These are phyloP conservation scores for Xenus cinereus DNA, from an alignment of 2,113 vertebrate genomes.

Conservation along the genomic window DNA sequence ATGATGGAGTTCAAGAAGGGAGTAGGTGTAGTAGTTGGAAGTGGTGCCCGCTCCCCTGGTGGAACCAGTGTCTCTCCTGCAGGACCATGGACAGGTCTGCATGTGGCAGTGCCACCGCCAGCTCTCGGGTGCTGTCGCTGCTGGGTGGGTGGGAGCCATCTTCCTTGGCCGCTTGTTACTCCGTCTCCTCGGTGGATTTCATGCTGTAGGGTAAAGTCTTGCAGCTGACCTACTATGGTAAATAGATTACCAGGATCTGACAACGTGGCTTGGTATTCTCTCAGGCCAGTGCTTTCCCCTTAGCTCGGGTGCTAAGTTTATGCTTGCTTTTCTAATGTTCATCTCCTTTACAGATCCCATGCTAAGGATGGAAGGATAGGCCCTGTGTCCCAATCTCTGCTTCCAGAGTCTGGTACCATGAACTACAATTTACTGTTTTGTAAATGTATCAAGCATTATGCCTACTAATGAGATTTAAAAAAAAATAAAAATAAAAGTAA, in stretches of 20 bases:
- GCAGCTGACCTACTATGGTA: not conserved
- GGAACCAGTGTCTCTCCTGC: rapidly evolving
- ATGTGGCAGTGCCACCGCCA: rapidly evolving
- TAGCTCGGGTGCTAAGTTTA: not conserved
- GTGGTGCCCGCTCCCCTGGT: rapidly evolving
- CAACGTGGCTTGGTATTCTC: not conserved
- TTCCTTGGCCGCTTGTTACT: rapidly evolving
- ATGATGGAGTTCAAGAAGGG: rapidly evolving
- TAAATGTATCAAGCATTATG: not conserved
- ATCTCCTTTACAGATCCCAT: not conserved
- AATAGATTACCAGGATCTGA: rapidly evolving
- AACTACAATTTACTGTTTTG: not conserved
- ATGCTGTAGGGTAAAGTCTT: rapidly evolving
- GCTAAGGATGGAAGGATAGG: not conserved
- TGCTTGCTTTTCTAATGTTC: not conserved
- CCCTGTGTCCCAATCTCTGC: not conserved
- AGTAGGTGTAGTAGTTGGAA: too few species aligned
- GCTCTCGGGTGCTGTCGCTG: rapidly evolving
- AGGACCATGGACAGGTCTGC: not conserved
- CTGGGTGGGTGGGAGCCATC: too few species aligned
- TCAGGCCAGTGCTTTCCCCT: not conserved
- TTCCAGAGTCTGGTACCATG: not conserved
- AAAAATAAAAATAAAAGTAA: not conserved
- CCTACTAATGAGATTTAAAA: not conserved
- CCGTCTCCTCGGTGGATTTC: not conserved